Percentiles rank a stretch among this genome's conserved stretches.
phyloP scores from a whole-genome alignment of 1,140 invertebrate species.

The Calosoma granatense region DNA sequence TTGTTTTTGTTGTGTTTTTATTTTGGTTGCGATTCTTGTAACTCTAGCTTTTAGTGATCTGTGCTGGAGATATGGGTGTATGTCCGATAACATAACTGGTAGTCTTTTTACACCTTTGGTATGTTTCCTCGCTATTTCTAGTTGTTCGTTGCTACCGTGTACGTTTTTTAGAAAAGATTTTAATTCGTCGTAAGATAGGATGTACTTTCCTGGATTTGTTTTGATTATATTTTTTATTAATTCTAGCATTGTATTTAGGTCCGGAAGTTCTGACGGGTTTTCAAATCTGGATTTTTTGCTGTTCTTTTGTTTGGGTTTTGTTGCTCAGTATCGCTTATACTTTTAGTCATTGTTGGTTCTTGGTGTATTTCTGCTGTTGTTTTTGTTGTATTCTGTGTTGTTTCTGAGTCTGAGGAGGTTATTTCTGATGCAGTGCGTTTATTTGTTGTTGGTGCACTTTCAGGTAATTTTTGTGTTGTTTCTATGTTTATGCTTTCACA shows the following conservation, averaged over 20 bases:
- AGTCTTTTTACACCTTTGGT: not conserved
- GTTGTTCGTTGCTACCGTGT: not conserved
- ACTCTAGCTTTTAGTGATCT: not conserved
- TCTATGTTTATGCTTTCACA: constrained; percentile 6
- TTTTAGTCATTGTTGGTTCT: not conserved
- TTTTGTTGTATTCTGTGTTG: not conserved
- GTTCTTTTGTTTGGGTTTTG: not conserved
- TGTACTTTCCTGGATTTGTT: not conserved
- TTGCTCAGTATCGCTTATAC: not conserved
- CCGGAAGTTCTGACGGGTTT: not conserved
- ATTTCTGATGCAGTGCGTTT: not conserved
- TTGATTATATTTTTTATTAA: not conserved
- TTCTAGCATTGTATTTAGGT: not conserved
- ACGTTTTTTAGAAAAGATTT: constrained; percentile 16
- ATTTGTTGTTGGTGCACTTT: not conserved
- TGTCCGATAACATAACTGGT: not conserved
- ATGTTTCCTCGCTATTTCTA: not conserved
- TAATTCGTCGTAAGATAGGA: constrained; percentile 14
- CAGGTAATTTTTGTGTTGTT: not conserved
- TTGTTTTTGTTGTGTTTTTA: not conserved
- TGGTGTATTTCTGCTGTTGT: not conserved
- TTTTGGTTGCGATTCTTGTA: not conserved
- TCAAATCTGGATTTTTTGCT: too few relatives aligned
- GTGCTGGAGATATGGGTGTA: not conserved
- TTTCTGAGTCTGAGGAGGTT: not conserved